Evolutionary conservation across 2,113 vertebrate genomes (phyloP).

Genomic region (Megalops atlanticus): DNA sequence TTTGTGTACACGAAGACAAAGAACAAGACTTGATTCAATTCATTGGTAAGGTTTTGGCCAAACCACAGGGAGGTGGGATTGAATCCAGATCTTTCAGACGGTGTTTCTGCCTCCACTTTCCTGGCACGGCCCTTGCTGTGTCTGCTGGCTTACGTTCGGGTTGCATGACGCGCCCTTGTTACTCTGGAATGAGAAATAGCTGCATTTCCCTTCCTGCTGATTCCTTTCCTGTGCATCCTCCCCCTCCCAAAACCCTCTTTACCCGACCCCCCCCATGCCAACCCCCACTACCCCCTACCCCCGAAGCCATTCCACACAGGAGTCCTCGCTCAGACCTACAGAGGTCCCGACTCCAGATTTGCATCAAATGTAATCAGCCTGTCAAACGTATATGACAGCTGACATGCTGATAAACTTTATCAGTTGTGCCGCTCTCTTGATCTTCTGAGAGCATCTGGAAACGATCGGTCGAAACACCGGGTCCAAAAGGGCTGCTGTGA

Average conservation of each 20-base stretch:
- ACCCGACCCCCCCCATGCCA: no score
- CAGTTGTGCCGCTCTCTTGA: neutral
- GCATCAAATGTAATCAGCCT: neutral
- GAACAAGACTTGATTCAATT: neutral
- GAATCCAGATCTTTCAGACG: neutral
- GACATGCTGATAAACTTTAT: neutral
- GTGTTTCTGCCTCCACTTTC: neutral
- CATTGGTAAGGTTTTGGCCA: neutral
- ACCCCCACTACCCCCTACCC: no score
- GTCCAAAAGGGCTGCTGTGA: neutral
- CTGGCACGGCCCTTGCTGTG: neutral
- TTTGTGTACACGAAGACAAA: neutral
- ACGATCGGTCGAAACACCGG: neutral
- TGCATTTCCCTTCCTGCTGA: neutral
- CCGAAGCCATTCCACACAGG: neutral
- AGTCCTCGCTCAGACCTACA: neutral
- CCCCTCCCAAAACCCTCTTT: neutral
- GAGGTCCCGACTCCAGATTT: neutral
- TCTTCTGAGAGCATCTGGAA: neutral
- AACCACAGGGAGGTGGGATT: neutral
- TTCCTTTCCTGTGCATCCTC: neutral
- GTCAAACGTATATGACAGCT: neutral
- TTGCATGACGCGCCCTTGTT: neutral
- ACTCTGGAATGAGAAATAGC: neutral
- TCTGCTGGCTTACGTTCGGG: neutral